A percentile compares a stretch with the other conserved stretches of the same genome.
These are phyloP conservation scores for Scaeva pyrastri DNA, from an alignment of 2,888 invertebrate species.

Conservation along the genomic window DNA sequence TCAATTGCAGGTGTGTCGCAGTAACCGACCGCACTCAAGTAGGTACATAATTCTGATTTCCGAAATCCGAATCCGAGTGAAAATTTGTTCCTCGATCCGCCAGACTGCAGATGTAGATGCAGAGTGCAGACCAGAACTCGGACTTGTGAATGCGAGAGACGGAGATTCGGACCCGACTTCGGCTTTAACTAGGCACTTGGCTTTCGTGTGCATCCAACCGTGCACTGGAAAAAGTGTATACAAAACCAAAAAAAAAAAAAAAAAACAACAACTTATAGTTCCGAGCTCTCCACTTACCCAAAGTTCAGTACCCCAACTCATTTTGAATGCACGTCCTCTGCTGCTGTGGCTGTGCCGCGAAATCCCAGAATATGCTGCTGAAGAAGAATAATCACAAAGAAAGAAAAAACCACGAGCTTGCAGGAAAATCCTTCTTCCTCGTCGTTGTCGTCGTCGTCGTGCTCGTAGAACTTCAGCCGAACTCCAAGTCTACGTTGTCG, in stretches of 20 bases:
- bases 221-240: constrained; percentile 39
- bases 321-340: constrained; percentile 80
- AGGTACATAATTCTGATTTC: background rate
- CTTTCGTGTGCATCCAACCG: constrained; percentile 54
- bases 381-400: constrained; percentile 14
- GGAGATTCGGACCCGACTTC: background rate
- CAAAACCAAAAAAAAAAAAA: constrained; percentile 8
- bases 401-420: constrained; percentile 38
- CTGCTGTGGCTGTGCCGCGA: constrained; percentile 77
- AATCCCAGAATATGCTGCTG: constrained; percentile 62
- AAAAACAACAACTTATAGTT: constrained; percentile 42
- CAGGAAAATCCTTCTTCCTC: constrained; percentile 65
- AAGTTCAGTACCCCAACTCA: constrained; percentile 84
- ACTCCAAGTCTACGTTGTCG: constrained; percentile 15
- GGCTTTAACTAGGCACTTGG: constrained; percentile 2
- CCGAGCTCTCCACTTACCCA: constrained; percentile 81
- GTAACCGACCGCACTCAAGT: constrained; percentile 51
- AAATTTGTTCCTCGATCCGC: constrained; percentile 37
- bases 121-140: background rate
- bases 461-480: background rate
- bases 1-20: constrained; percentile 69
- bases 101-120: too few species aligned
- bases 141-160: too few species aligned
- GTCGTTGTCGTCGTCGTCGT: constrained; percentile 10
- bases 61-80: constrained; percentile 60